Conservation (phyloP, 2,113 vertebrate genomes). For the Hemicordylus capensis region DNA sequence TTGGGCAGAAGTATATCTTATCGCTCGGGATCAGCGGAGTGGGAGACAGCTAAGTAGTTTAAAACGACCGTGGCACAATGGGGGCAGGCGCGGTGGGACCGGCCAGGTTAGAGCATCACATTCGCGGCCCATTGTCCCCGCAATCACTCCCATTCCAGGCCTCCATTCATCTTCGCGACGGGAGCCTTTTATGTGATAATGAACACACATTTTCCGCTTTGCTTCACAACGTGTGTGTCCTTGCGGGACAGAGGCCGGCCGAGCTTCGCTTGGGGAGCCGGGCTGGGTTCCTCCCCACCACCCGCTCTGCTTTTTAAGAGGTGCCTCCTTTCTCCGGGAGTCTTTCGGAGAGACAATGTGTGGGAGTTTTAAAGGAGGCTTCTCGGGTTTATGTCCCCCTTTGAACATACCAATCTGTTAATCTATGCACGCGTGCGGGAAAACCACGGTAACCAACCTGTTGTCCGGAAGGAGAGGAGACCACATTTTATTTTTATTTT, state of each 20-base stretch:
- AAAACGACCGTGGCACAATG: constrained; percentile 83
- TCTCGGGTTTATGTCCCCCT: constrained; percentile 50
- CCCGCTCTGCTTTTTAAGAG: constrained; percentile 37
- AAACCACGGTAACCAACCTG: constrained; percentile 50
- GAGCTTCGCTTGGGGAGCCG: background rate
- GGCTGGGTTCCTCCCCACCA: background rate
- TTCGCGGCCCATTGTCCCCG: constrained; percentile 78
- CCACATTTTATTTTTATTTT: background rate
- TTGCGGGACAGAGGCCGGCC: constrained; percentile 62
- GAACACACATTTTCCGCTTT: constrained; percentile 85
- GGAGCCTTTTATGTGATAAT: constrained; percentile 93
- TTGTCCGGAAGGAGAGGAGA: constrained; percentile 5
- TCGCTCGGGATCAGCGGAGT: constrained; percentile 78
- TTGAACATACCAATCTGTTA: constrained; percentile 23
- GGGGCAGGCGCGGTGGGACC: constrained; percentile 75
- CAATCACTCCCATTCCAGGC: constrained; percentile 74
- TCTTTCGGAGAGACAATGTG: constrained; percentile 71
- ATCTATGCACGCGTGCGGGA: background rate
- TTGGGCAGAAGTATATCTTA: constrained; percentile 78
- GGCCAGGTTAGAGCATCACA: constrained; percentile 86
- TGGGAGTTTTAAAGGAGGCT: constrained; percentile 74
- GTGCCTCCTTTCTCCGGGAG: constrained; percentile 31
- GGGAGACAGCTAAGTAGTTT: constrained; percentile 82
- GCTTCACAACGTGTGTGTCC: constrained; percentile 84
- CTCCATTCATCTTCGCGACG: constrained; percentile 80